Percentiles rank a stretch among this genome's conserved stretches.
Evolutionary conservation across 2,113 vertebrate genomes (phyloP).

Genomic region (Tretioscincus oriximinensis): DNA sequence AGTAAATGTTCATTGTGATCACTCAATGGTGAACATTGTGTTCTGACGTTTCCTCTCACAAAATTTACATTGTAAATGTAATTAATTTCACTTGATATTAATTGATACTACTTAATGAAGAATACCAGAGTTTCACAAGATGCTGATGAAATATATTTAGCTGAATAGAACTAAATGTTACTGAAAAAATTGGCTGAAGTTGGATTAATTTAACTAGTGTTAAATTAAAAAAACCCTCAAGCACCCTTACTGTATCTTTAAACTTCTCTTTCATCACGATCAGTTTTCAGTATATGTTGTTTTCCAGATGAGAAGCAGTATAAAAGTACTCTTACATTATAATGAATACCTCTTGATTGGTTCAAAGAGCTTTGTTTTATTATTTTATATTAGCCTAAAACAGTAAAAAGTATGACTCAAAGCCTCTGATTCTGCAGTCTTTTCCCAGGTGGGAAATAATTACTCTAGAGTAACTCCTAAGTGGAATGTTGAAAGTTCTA

Average conservation of each 20-base stretch:
- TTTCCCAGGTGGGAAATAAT: slow-evolving; percentile 20
- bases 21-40: neutral
- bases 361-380: neutral
- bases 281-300: neutral
- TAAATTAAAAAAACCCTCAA: neutral
- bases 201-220: neutral
- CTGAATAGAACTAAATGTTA: neutral
- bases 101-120: too few relatives aligned
- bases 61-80: too few relatives aligned
- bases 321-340: neutral
- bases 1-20: neutral
- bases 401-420: neutral
- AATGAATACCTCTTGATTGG: neutral
- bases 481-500: neutral
- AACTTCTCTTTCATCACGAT: neutral
- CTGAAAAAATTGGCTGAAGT: neutral
- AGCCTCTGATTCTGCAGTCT: too few relatives aligned
- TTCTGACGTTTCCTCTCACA: too few relatives aligned
- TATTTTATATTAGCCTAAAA: too few relatives aligned
- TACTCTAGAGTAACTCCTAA: slow-evolving; percentile 25
- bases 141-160: neutral
- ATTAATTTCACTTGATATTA: too few relatives aligned
- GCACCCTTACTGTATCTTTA: neutral
- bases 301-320: neutral
- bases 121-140: neutral